Conservation (phyloP, 2,113 vertebrate species). For the Origma solitaria region DNA sequence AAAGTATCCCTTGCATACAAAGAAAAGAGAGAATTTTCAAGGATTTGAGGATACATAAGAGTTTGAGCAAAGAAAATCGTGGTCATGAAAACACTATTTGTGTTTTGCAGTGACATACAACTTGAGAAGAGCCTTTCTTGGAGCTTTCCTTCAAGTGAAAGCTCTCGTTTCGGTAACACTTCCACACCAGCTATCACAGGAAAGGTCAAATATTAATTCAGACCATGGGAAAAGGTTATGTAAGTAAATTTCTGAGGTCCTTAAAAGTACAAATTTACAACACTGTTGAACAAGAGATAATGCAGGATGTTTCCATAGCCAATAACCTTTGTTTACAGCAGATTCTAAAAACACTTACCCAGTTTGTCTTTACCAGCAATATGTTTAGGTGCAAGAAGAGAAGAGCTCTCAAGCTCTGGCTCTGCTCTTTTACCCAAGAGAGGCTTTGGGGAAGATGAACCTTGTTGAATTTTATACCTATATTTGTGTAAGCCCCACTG, state of each 20-base stretch:
- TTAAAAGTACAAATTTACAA: not conserved
- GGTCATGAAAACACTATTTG: not conserved
- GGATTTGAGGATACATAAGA: not conserved
- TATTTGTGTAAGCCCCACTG: not conserved
- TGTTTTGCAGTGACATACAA: not conserved
- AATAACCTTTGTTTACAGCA: not conserved
- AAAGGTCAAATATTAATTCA: not conserved
- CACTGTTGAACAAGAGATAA: not conserved
- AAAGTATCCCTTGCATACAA: not conserved
- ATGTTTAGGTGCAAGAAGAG: not conserved
- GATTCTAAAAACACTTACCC: not conserved
- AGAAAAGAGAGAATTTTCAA: not conserved
- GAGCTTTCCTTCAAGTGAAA: not conserved
- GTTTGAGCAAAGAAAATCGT: not conserved
- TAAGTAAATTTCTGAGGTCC: not conserved
- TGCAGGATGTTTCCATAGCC: not conserved
- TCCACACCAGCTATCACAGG: not conserved
- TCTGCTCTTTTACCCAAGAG: not conserved
- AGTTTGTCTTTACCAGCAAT: not conserved
- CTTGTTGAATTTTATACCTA: not conserved
- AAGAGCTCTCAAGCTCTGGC: not conserved
- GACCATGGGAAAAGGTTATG: not conserved
- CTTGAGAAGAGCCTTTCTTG: not conserved
- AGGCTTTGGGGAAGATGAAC: not conserved
- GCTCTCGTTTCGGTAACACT: not conserved